Evolutionary conservation across 2,797 vertebrate genomes (phyloP).

Genomic region (Enteromius paludinosus): DNA sequence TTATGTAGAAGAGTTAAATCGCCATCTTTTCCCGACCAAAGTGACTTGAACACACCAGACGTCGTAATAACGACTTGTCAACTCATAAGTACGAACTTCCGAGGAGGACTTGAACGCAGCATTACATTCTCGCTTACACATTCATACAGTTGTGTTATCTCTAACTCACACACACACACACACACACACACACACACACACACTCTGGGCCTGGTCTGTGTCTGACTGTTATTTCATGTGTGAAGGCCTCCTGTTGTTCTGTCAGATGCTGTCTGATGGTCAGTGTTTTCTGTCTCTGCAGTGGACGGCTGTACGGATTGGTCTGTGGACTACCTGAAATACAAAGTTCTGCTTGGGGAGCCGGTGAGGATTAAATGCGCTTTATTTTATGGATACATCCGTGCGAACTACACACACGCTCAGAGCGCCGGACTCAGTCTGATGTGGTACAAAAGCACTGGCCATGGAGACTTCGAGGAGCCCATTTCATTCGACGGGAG

Average conservation of each 20-base stretch:
- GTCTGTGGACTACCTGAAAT: slow-evolving; percentile 99
- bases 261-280: no score
- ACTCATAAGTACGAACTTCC: no score
- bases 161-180: neutral
- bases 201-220: slow-evolving; percentile 1
- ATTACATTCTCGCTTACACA: no score
- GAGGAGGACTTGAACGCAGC: no score
- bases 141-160: no score
- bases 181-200: neutral
- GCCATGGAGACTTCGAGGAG: slow-evolving; percentile 94
- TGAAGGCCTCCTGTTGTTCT: neutral
- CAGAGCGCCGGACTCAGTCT: slow-evolving; percentile 97
- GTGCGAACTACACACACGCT: slow-evolving; percentile 96
- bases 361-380: slow-evolving; percentile 98
- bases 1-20: no score
- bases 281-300: slow-evolving; percentile 69
- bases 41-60: no score
- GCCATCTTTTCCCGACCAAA: no score
- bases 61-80: no score
- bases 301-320: slow-evolving; percentile 98
- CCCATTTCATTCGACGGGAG: slow-evolving; percentile 96
- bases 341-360: slow-evolving; percentile 95
- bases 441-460: slow-evolving; percentile 99
- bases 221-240: neutral
- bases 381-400: slow-evolving; percentile 98